A percentile compares a stretch with the other conserved stretches of the same genome.
phyloP scores from a whole-genome alignment of 2,888 invertebrate genomes.

The Campoplex nolae region DNA sequence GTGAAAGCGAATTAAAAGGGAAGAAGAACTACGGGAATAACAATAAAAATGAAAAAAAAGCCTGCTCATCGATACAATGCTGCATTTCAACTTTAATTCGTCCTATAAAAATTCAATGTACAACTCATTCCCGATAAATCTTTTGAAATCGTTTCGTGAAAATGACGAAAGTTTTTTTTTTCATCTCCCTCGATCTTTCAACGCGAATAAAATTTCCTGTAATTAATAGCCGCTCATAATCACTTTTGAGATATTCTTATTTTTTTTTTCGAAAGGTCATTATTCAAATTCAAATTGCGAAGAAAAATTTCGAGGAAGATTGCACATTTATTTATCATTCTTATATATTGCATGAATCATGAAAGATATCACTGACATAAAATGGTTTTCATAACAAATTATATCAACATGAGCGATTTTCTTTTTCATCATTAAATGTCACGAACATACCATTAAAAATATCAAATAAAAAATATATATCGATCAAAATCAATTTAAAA shows the following conservation, averaged over 20 bases:
- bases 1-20: slow-evolving; percentile 46
- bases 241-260: too few relatives aligned
- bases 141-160: slow-evolving; percentile 37
- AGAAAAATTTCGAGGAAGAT: too few relatives aligned
- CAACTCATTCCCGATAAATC: slow-evolving; percentile 28
- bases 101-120: slow-evolving; percentile 22
- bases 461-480: too few relatives aligned
- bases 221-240: background rate
- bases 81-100: background rate
- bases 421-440: too few relatives aligned
- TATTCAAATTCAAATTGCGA: background rate
- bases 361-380: too few relatives aligned
- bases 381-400: too few relatives aligned
- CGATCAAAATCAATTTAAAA: too few relatives aligned
- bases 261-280: background rate
- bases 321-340: too few relatives aligned
- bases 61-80: background rate
- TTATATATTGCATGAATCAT: too few relatives aligned
- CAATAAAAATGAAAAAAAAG: background rate
- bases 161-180: slow-evolving; percentile 20
- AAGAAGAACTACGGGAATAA: slow-evolving; percentile 5
- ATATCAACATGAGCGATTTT: too few relatives aligned
- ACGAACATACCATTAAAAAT: too few relatives aligned
- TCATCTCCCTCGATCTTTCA: slow-evolving; percentile 2
- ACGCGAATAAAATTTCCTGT: background rate